A percentile compares a stretch with the other conserved stretches of the same genome.
Evolutionary conservation across 2,113 vertebrate genomes (phyloP).

Genomic region (Odobenus rosmarus): DNA sequence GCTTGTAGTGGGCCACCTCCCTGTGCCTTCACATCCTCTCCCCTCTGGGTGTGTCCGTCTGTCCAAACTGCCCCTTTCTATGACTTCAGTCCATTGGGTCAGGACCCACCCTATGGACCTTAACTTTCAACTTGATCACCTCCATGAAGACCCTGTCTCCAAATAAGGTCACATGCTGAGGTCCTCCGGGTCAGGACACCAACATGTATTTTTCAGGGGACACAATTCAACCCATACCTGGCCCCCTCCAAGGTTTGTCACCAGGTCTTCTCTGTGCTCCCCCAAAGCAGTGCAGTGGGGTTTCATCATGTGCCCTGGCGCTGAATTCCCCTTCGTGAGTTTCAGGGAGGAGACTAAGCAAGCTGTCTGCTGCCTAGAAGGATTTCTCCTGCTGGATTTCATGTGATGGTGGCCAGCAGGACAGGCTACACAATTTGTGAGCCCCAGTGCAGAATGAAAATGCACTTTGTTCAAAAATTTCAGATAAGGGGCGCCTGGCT

Average conservation of each 20-base stretch:
- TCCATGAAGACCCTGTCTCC: not conserved
- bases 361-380: not conserved
- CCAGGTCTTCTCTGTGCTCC: not conserved
- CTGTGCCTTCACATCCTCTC: not conserved
- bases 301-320: not conserved
- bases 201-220: not conserved
- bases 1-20: too few species aligned
- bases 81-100: not conserved
- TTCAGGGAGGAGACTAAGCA: not conserved
- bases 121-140: not conserved
- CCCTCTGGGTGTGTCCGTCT: not conserved
- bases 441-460: not conserved
- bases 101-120: not conserved
- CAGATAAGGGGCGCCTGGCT: not conserved
- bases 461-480: not conserved
- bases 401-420: not conserved
- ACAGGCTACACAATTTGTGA: not conserved
- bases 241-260: not conserved
- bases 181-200: not conserved
- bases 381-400: not conserved
- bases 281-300: not conserved
- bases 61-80: not conserved
- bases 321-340: not conserved
- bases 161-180: not conserved
- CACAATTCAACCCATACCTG: not conserved